Conservation (phyloP, 2,113 vertebrate species). For the Lophochroa leadbeateri region DNA sequence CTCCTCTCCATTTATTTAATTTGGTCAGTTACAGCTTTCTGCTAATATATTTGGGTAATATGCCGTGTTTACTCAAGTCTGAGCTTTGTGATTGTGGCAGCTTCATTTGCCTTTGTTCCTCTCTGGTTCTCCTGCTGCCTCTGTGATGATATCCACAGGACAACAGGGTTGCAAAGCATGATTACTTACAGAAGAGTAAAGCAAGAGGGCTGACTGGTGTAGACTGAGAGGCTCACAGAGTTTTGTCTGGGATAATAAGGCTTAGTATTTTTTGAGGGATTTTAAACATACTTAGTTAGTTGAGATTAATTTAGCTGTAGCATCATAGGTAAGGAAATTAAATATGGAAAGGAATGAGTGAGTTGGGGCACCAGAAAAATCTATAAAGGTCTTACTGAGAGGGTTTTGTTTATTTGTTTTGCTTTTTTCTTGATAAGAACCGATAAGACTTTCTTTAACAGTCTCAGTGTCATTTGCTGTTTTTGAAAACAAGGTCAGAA, state of each 20-base stretch:
- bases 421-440: not conserved
- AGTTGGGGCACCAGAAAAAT: not conserved
- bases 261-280: not conserved
- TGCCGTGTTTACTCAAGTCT: not conserved
- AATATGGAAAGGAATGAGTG: not conserved
- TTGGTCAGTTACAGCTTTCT: not conserved
- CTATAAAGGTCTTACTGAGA: not conserved
- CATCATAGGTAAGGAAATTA: not conserved
- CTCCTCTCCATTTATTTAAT: not conserved
- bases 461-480: not conserved
- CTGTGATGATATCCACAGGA: not conserved
- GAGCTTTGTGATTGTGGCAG: not conserved
- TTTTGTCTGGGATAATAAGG: not conserved
- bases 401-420: not conserved
- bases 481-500: not conserved
- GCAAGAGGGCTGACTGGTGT: accelerated
- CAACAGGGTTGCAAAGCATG: not conserved
- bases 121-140: not conserved
- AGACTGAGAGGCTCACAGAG: not conserved
- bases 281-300: not conserved
- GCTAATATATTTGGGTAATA: not conserved
- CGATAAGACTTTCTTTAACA: not conserved
- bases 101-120: not conserved
- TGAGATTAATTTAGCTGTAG: not conserved
- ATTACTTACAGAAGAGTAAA: not conserved